phyloP scores from a whole-genome alignment of 2,113 vertebrate genomes.

The Laticauda laticaudata region DNA sequence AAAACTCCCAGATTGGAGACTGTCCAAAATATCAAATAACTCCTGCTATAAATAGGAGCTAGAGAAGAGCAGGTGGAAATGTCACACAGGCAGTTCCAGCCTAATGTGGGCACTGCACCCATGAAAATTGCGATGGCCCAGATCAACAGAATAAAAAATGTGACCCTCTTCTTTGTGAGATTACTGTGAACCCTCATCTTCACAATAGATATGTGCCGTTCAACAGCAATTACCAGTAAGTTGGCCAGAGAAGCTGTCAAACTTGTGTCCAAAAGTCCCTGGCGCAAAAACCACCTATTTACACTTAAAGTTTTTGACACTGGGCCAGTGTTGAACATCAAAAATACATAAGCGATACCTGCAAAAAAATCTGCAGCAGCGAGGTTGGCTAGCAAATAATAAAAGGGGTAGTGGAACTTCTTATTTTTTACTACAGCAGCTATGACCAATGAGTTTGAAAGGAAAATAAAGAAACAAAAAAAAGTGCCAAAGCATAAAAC shows the following conservation, averaged over 20 bases:
- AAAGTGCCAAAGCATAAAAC: slow-evolving; percentile 85
- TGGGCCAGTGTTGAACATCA: slow-evolving; percentile 93
- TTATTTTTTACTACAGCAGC: slow-evolving; percentile 91
- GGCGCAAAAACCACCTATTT: slow-evolving; percentile 88
- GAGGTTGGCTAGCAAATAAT: slow-evolving; percentile 92
- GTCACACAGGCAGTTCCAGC: slow-evolving; percentile 96
- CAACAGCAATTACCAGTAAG: slow-evolving; percentile 90
- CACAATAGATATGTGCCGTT: slow-evolving; percentile 93
- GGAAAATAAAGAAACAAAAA: slow-evolving; percentile 92
- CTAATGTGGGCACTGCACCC: slow-evolving; percentile 90
- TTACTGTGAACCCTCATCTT: slow-evolving; percentile 92
- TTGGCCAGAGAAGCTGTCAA: slow-evolving; percentile 92
- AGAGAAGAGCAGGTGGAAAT: slow-evolving; percentile 83
- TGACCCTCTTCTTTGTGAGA: slow-evolving; percentile 91
- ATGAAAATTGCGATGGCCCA: slow-evolving; percentile 93
- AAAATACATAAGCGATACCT: slow-evolving; percentile 91
- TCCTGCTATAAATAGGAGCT: slow-evolving; percentile 92
- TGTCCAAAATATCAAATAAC: slow-evolving; percentile 95
- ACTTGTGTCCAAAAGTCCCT: slow-evolving; percentile 91
- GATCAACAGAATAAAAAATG: slow-evolving; percentile 84
- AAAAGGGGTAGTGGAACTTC: slow-evolving; percentile 94
- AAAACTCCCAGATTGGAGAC: slow-evolving; percentile 88
- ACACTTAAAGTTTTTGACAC: slow-evolving; percentile 82
- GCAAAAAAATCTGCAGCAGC: slow-evolving; percentile 96
- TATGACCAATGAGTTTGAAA: slow-evolving; percentile 92